These are phyloP conservation scores for Magallana gigas DNA, from an alignment of 1,140 invertebrate genomes.

Conservation along the genomic window DNA sequence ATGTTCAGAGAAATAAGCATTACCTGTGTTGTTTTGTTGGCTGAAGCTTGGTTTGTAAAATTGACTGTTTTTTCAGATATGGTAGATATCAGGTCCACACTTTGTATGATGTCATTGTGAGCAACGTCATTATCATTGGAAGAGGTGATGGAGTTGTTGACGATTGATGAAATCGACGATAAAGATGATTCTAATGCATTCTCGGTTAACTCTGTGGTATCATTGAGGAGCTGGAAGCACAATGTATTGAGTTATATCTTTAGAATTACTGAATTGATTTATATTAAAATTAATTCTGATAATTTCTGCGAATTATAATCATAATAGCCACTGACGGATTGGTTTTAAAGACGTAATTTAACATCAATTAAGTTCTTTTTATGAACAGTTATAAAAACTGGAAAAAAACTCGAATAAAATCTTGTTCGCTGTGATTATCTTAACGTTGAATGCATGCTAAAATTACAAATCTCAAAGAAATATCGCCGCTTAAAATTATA, in stretches of 20 bases:
- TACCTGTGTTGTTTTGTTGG: slow-evolving; percentile 36
- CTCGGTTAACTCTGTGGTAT: neutral
- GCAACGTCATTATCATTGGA: neutral
- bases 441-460: too few relatives aligned
- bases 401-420: too few relatives aligned
- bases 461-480: too few relatives aligned
- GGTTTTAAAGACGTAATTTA: too few relatives aligned
- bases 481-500: neutral
- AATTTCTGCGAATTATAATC: neutral
- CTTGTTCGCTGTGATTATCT: too few relatives aligned
- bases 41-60: neutral
- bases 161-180: neutral
- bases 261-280: neutral
- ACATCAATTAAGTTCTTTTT: too few relatives aligned
- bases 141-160: neutral
- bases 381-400: too few relatives aligned
- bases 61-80: neutral
- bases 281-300: neutral
- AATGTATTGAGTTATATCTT: neutral
- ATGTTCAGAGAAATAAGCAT: neutral
- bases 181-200: neutral
- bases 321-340: too few relatives aligned
- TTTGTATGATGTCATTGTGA: neutral
- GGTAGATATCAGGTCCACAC: neutral
- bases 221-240: neutral